Conservation (phyloP, 2,113 vertebrate species). For the Channa maculata region DNA sequence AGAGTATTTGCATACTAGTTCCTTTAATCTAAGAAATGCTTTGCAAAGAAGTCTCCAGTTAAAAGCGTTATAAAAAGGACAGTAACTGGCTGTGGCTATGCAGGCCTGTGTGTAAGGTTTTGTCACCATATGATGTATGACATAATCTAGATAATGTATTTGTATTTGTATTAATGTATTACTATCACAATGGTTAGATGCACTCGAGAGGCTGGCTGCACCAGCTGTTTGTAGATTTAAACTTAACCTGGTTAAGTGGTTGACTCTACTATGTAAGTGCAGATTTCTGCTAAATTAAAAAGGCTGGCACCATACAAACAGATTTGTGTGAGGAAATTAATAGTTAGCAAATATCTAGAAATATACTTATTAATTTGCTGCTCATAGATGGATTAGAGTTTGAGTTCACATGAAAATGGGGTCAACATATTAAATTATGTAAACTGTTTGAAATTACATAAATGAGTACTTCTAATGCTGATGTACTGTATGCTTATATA, state of each 20-base stretch:
- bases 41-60: conserved; percentile 34
- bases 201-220: background rate
- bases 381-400: background rate
- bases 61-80: background rate
- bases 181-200: conserved; percentile 9
- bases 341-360: background rate
- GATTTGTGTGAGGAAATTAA: no score
- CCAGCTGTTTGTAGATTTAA: background rate
- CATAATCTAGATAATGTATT: background rate
- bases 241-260: background rate
- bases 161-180: conserved; percentile 6
- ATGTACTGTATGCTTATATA: no score
- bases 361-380: background rate
- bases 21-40: conserved; percentile 37
- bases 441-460: no score
- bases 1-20: conserved; percentile 41
- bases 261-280: background rate
- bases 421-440: background rate
- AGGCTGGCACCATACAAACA: background rate
- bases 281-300: background rate
- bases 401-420: no score
- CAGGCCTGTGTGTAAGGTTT: background rate
- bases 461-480: no score
- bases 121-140: conserved; percentile 3
- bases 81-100: conserved; percentile 4